Conservation (phyloP, 1,140 invertebrate genomes). For the Brevipalpus yothersi region DNA sequence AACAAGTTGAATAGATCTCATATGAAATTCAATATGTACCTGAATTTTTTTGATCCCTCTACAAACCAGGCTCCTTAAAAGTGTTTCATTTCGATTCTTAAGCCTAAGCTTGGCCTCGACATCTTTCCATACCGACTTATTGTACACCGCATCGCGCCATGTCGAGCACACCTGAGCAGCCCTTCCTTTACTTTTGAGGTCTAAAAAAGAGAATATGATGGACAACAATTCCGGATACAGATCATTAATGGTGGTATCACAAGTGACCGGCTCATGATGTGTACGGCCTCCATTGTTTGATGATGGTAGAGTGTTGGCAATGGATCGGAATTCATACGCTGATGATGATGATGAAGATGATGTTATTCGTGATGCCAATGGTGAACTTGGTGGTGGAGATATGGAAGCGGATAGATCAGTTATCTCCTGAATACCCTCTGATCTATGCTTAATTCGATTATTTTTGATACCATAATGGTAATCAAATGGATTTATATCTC, state of each 20-base stretch:
- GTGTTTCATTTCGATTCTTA: slow-evolving; percentile 45
- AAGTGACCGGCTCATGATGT: background rate
- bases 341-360: background rate
- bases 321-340: background rate
- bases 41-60: slow-evolving; percentile 67
- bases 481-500: too few relatives aligned
- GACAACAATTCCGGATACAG: slow-evolving; percentile 76
- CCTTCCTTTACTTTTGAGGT: slow-evolving; percentile 59
- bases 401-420: background rate
- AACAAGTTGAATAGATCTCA: too few relatives aligned
- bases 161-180: slow-evolving; percentile 66
- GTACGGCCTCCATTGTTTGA: background rate
- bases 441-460: background rate
- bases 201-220: slow-evolving; percentile 66
- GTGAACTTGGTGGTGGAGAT: background rate
- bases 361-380: background rate
- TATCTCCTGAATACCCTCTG: background rate
- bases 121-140: slow-evolving; percentile 70
- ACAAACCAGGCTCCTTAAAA: slow-evolving; percentile 58
- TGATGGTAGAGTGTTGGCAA: background rate
- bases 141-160: slow-evolving; percentile 66
- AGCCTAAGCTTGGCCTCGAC: slow-evolving; percentile 73
- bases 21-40: slow-evolving; percentile 7
- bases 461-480: too few relatives aligned
- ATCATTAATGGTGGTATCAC: slow-evolving; percentile 42